Conservation (phyloP, 2,888 invertebrate genomes). For the Synanthedon formicaeformis region DNA sequence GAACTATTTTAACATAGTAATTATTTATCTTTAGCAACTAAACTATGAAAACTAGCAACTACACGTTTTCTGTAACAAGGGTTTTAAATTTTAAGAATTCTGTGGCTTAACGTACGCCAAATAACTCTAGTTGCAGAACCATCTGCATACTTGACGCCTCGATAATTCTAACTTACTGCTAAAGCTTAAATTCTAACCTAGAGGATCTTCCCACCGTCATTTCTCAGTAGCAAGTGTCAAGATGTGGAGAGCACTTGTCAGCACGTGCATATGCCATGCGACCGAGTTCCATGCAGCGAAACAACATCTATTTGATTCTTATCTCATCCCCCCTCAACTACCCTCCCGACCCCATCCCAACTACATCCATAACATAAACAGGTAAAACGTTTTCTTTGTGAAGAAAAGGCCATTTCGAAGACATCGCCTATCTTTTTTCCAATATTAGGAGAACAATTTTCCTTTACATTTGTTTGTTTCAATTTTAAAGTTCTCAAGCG, state of each 20-base stretch:
- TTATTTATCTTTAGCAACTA: too few species aligned
- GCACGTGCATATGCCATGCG: constrained; percentile 54
- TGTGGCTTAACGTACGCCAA: too few species aligned
- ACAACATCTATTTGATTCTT: constrained; percentile 71
- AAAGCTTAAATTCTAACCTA: neutral
- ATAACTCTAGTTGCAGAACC: too few species aligned
- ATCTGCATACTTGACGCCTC: too few species aligned
- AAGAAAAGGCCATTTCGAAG: constrained; percentile 47
- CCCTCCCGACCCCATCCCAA: constrained; percentile 15
- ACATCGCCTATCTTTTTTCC: constrained; percentile 30
- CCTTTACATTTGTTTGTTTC: too few species aligned
- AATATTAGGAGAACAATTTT: neutral
- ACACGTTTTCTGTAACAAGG: too few species aligned
- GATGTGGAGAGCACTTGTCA: constrained; percentile 45
- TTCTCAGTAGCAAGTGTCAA: constrained; percentile 47
- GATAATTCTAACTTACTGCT: too few species aligned
- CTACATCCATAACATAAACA: constrained; percentile 55
- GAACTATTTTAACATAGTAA: too few species aligned
- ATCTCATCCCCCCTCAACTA: constrained; percentile 35
- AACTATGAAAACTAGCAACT: too few species aligned
- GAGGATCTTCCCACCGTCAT: constrained; percentile 14
- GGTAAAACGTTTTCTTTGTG: constrained; percentile 56
- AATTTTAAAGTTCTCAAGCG: too few species aligned
- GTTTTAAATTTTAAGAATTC: too few species aligned
- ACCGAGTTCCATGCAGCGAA: constrained; percentile 58